Evolutionary conservation across 1,140 invertebrate genomes (phyloP).

Genomic region (Pseudachorutes palmiensis): DNA sequence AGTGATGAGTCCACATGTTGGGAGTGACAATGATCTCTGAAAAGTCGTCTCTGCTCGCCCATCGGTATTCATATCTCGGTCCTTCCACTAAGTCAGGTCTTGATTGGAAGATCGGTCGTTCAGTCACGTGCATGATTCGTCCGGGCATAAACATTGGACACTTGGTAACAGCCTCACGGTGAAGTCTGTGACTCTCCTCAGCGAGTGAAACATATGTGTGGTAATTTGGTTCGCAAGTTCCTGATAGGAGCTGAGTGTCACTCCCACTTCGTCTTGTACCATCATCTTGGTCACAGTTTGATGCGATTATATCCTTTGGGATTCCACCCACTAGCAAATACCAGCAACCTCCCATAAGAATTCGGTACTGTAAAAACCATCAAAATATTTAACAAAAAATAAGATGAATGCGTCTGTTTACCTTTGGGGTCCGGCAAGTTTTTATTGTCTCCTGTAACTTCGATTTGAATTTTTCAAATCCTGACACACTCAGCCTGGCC

Average conservation of each 20-base stretch:
- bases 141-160: slow-evolving; percentile 36
- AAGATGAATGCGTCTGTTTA: too few relatives aligned
- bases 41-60: slow-evolving; percentile 43
- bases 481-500: slow-evolving; percentile 70
- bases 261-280: slow-evolving; percentile 18
- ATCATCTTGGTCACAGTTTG: neutral
- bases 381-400: neutral
- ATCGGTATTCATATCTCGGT: slow-evolving; percentile 40
- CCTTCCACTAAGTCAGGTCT: slow-evolving; percentile 32
- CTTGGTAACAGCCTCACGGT: slow-evolving; percentile 29
- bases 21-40: slow-evolving; percentile 44
- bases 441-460: slow-evolving; percentile 67
- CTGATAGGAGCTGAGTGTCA: slow-evolving; percentile 25
- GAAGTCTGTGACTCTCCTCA: slow-evolving; percentile 34
- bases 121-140: slow-evolving; percentile 34
- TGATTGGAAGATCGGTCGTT: slow-evolving; percentile 48
- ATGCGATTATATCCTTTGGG: slow-evolving; percentile 19
- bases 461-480: slow-evolving; percentile 68
- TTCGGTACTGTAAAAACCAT: slow-evolving; percentile 31
- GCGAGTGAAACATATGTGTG: slow-evolving; percentile 38
- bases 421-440: slow-evolving; percentile 66
- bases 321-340: slow-evolving; percentile 34
- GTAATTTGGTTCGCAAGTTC: slow-evolving; percentile 28
- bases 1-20: slow-evolving; percentile 45
- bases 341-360: slow-evolving; percentile 37